These are phyloP conservation scores for Sparus aurata DNA, from an alignment of 2,797 vertebrate species.

Conservation along the genomic window DNA sequence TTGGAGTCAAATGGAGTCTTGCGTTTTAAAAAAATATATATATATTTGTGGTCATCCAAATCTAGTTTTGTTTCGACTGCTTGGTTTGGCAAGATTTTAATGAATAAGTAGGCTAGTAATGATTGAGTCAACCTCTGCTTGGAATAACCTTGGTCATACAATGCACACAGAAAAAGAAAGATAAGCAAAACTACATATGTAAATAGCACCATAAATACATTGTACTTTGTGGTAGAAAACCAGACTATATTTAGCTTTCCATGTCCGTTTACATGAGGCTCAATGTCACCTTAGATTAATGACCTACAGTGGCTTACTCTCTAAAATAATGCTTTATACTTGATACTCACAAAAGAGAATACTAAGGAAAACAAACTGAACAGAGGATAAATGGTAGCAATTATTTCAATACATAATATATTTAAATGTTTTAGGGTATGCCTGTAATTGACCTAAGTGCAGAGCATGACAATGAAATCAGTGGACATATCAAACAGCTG, in stretches of 20 bases:
- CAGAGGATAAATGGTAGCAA: neutral
- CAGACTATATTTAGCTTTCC: conserved; percentile 73
- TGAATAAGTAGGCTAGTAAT: conserved; percentile 33
- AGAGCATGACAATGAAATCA: conserved; percentile 49
- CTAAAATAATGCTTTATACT: conserved; percentile 37
- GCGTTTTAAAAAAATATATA: conserved; percentile 14
- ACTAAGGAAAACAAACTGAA: conserved; percentile 1
- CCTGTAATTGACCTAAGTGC: conserved; percentile 33
- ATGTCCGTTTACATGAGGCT: conserved; percentile 66
- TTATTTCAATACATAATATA: neutral
- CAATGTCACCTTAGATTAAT: conserved; percentile 79
- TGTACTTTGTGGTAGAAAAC: conserved; percentile 55
- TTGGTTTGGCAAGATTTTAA: conserved; percentile 27
- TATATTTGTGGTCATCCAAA: conserved; percentile 3
- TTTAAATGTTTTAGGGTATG: conserved; percentile 9
- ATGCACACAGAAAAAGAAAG: conserved; percentile 41
- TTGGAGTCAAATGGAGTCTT: too few species aligned
- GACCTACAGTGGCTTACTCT: conserved; percentile 50
- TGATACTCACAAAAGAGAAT: conserved; percentile 1
- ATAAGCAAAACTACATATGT: conserved; percentile 60
- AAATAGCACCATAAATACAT: conserved; percentile 68
- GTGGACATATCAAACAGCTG: conserved; percentile 50
- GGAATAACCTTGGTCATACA: conserved; percentile 60
- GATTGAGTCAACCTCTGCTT: conserved; percentile 39
- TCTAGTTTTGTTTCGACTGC: neutral